Evolutionary conservation across 2,888 invertebrate species (phyloP).

Genomic region (Sussaba pulchella): DNA sequence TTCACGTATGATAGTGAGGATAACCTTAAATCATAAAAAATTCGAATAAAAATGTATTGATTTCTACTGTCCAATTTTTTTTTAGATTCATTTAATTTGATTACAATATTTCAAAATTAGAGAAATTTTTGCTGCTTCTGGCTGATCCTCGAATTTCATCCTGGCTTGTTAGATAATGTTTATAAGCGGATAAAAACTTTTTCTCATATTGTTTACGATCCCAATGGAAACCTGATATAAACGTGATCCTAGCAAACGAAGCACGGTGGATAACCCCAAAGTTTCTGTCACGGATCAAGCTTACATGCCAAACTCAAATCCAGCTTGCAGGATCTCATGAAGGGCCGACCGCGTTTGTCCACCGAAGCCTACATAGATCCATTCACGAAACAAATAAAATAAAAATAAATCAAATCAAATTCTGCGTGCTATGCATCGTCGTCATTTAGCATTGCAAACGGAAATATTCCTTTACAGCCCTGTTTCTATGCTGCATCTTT

Average conservation of each 20-base stretch:
- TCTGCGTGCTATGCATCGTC: slow-evolving; percentile 57
- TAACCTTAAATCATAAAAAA: no score
- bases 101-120: no score
- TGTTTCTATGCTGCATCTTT: slow-evolving; percentile 68
- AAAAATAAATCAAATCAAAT: no score
- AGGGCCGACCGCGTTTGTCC: no score
- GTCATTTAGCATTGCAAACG: slow-evolving; percentile 32
- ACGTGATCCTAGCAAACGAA: slow-evolving; percentile 21
- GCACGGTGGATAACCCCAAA: slow-evolving; percentile 44
- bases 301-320: slow-evolving; percentile 34
- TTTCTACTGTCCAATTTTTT: no score
- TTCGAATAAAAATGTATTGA: no score
- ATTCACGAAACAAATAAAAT: no score
- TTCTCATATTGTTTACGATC: slow-evolving; percentile 53
- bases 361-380: no score
- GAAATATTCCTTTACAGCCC: slow-evolving; percentile 2
- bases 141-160: no score
- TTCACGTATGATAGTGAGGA: no score
- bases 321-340: slow-evolving; percentile 27
- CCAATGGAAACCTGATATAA: slow-evolving; percentile 57
- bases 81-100: no score
- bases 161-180: background rate
- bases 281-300: slow-evolving; percentile 46
- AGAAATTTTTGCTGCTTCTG: no score
- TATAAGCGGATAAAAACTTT: slow-evolving; percentile 15